Base-by-base conservation (phyloP, 1,140 invertebrate species). In the Drosophila pseudoobscura region DNA sequence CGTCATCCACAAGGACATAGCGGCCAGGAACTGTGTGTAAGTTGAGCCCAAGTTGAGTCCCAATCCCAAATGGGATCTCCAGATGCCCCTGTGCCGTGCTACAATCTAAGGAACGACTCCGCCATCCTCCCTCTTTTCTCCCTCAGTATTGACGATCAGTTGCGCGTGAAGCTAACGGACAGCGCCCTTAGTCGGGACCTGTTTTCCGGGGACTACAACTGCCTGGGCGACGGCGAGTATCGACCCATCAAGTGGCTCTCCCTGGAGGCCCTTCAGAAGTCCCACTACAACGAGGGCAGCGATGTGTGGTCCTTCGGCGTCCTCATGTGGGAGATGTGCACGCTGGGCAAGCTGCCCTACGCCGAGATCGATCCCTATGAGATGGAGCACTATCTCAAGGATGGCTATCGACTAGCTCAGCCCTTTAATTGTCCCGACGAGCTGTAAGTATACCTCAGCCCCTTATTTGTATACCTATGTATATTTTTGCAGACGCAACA, bases 301-400 rank as follows among this genome's bases (percentile, higher is more conserved):
- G 98, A 99, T 92, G 96, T 98, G 92, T 99, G 98, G 98, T 95
- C 97, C 49, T 97, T 98, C 92, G 98, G 98, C 0, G 97, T 99
- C 8, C 93, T 98, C 1, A 92, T 99, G 64, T 99, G 98, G 98
- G 98, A 99, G 91, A 92, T 99, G 78, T 97, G 97, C 60, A 99
- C 97, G 0, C 92, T 98, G 57, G 97, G 96, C 3, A 97, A 98
- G 88, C 96, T 98, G 89, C 98, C 98, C 0, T 99, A 98, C 87
- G 83, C 83, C 46, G 91, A 92, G 59, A 89, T 91, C 31, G 89
- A 91, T 80, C 96, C 97, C 6, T 98, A 98, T 90, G 97, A 99
- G 91, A 97, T 99, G 93, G 95, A 95, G 7, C 95, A 96, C n/a
- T 98, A 97, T 92, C 93, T 99, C 26, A 94, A 95, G 63, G 96